These are phyloP conservation scores for Frieseomelitta varia DNA, from an alignment of 1,140 invertebrate species.

Conservation along the genomic window DNA sequence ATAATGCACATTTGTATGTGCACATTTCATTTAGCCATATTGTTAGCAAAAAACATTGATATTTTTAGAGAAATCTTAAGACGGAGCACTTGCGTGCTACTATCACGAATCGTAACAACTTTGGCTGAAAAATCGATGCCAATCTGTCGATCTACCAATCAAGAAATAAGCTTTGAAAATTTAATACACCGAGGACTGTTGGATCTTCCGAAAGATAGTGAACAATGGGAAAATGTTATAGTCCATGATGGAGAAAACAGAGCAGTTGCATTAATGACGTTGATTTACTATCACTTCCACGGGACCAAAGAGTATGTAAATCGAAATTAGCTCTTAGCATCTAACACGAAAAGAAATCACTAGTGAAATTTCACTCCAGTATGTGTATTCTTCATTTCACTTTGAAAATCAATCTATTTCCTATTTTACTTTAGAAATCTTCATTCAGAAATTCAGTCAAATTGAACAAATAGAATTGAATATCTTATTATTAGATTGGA, in stretches of 20 bases:
- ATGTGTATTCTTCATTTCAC: no score
- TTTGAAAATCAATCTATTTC: no score
- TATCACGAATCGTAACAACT: constrained; percentile 39
- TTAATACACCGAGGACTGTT: constrained; percentile 33
- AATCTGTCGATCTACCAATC: not conserved
- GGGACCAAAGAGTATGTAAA: constrained; percentile 57
- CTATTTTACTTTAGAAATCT: no score
- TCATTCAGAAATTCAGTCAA: no score
- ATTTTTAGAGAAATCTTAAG: constrained; percentile 47
- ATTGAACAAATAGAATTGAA: no score
- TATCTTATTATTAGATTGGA: no score
- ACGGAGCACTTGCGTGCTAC: constrained; percentile 41
- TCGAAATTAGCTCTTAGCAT: not conserved
- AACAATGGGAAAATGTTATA: constrained; percentile 37
- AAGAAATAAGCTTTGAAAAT: constrained; percentile 15
- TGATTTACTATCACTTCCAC: constrained; percentile 62
- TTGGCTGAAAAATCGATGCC: constrained; percentile 39
- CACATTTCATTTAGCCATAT: no score
- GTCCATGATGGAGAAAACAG: not conserved
- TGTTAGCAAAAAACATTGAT: no score
- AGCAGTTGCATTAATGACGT: constrained; percentile 36
- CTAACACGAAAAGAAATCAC: not conserved
- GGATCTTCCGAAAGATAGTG: constrained; percentile 30
- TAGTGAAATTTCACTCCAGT: not conserved
- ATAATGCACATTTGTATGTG: no score